A percentile compares a stretch with the other conserved stretches of the same genome.
phyloP scores from a whole-genome alignment of 2,888 invertebrate species.

The Fragum fragum region DNA sequence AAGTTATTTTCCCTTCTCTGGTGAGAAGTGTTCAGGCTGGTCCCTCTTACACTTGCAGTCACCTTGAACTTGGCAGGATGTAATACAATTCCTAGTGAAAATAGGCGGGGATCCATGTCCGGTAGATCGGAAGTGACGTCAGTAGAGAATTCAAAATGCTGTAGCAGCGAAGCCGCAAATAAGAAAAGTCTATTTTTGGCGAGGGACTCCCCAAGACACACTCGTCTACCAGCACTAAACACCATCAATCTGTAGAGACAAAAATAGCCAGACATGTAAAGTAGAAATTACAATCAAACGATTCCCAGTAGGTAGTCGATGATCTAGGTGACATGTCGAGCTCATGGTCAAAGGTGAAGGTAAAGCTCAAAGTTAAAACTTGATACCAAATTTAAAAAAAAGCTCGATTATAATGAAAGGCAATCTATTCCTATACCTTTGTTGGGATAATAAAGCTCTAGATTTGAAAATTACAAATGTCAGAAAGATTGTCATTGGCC shows the following conservation, averaged over 20 bases:
- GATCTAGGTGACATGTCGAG: no score
- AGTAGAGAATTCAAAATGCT: constrained; percentile 72
- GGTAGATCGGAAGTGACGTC: constrained; percentile 53
- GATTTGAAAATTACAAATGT: no score
- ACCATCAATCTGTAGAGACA: constrained; percentile 72
- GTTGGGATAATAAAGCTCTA: no score
- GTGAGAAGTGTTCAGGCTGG: not conserved
- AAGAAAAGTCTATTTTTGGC: constrained; percentile 83
- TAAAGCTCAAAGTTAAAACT: no score
- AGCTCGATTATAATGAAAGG: no score
- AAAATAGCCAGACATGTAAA: no score
- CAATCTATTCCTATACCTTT: no score
- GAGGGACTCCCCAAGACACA: constrained; percentile 82
- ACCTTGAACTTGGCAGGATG: constrained; percentile 79
- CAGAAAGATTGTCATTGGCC: no score
- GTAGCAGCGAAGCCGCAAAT: constrained; percentile 75
- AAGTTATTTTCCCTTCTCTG: not conserved
- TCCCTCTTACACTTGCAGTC: constrained; percentile 52
- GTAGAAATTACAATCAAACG: no score
- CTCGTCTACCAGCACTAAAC: constrained; percentile 82
- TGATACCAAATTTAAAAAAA: no score
- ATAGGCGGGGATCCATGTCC: constrained; percentile 77
- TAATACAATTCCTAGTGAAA: constrained; percentile 80
- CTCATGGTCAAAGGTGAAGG: no score
- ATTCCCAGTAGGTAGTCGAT: no score